Evolutionary conservation across 37 sponge, comb jelly and placozoan genomes (phyloP).

Genomic region (Crambe crambe): DNA sequence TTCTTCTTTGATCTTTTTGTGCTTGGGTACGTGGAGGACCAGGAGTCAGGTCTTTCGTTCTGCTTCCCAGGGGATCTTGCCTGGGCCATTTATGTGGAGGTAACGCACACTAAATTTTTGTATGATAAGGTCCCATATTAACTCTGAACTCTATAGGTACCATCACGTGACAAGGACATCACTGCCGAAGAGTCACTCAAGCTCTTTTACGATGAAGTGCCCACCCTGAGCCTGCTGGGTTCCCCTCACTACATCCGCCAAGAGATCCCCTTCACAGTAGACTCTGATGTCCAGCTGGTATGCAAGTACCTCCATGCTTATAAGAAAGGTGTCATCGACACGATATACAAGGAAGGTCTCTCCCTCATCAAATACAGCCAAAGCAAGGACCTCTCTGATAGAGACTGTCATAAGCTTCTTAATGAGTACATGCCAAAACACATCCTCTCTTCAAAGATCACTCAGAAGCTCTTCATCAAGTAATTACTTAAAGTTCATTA

Average conservation of each 20-base stretch:
- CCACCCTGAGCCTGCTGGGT: slow-evolving; percentile 63
- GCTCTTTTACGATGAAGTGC: slow-evolving; percentile 45
- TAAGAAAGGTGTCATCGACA: slow-evolving; percentile 48
- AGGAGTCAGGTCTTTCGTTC: slow-evolving; percentile 69
- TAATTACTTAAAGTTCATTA: slow-evolving; percentile 15
- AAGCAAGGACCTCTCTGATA: slow-evolving; percentile 26
- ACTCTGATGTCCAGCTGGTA: slow-evolving; percentile 76
- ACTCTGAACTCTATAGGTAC: slow-evolving; percentile 3
- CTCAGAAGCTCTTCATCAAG: slow-evolving; percentile 78
- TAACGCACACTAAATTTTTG: background rate
- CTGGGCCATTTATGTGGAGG: slow-evolving; percentile 83
- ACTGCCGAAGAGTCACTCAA: slow-evolving; percentile 47
- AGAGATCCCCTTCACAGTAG: slow-evolving; percentile 40
- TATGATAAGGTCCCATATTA: too few species aligned
- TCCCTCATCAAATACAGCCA: slow-evolving; percentile 46
- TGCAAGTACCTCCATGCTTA: slow-evolving; percentile 85
- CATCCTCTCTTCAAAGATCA: slow-evolving; percentile 46
- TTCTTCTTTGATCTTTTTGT: slow-evolving; percentile 87
- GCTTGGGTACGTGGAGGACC: slow-evolving; percentile 85
- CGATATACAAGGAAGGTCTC: slow-evolving; percentile 55
- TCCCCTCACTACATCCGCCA: slow-evolving; percentile 39
- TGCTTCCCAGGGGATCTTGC: slow-evolving; percentile 60
- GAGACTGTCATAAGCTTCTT: slow-evolving; percentile 65
- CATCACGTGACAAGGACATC: slow-evolving; percentile 1
- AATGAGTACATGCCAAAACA: slow-evolving; percentile 46